Percentiles rank a stretch among this genome's conserved stretches.
Evolutionary conservation across 2,797 vertebrate genomes (phyloP).

Genomic region (Glyptemys insculpta): DNA sequence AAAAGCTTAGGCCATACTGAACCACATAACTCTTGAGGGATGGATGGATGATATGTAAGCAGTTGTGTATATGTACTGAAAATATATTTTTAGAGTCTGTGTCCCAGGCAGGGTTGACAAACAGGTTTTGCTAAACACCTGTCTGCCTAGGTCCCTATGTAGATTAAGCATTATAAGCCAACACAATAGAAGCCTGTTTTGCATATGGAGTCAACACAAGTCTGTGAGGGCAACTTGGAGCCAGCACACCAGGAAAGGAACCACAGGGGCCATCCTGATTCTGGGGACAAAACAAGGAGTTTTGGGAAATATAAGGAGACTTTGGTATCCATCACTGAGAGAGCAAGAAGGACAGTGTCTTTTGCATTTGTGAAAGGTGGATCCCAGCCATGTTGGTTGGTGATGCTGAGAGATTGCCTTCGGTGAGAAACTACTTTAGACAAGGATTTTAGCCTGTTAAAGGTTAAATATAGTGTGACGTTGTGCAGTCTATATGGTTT

Average conservation of each 20-base stretch:
- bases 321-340: neutral
- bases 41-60: neutral
- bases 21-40: neutral
- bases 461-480: too few relatives aligned
- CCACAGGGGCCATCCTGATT: neutral
- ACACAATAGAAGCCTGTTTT: neutral
- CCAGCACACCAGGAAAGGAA: neutral
- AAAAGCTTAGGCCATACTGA: neutral
- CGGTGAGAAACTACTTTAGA: neutral
- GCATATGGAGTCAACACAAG: neutral
- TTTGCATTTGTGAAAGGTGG: neutral
- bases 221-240: neutral
- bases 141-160: neutral
- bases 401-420: neutral
- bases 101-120: neutral
- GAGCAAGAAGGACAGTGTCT: neutral
- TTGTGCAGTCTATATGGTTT: too few relatives aligned
- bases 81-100: neutral
- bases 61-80: neutral
- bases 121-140: neutral
- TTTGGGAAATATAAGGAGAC: neutral
- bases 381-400: neutral
- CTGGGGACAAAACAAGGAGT: neutral
- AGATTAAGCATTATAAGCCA: neutral
- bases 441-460: neutral